Conservation (phyloP, 2,113 vertebrate species). For the Malaclemys terrapin region DNA sequence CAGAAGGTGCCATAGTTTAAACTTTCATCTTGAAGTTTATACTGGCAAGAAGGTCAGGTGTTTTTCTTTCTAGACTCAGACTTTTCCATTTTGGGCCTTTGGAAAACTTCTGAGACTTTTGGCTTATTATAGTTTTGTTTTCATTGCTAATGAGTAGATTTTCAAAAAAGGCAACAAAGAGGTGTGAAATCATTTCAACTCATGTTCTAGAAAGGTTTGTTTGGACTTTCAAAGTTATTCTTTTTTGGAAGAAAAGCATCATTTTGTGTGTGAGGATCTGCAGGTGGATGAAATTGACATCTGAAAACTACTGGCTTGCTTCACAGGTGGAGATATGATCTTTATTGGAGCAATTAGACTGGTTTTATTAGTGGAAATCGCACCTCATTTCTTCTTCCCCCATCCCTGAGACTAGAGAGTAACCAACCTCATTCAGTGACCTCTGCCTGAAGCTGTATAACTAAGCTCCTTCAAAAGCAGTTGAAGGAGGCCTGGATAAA, state of each 20-base stretch:
- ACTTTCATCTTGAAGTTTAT: slow-evolving; percentile 67
- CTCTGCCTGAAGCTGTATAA: not conserved
- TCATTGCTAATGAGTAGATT: not conserved
- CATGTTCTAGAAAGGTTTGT: not conserved
- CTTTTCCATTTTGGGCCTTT: slow-evolving; percentile 53
- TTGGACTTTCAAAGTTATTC: not conserved
- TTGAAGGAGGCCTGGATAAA: not conserved
- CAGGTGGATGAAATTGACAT: not conserved
- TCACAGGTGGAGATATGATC: not conserved
- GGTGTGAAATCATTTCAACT: slow-evolving; percentile 26
- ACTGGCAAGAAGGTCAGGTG: slow-evolving; percentile 65
- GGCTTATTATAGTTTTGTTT: slow-evolving; percentile 25
- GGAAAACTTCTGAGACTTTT: slow-evolving; percentile 39
- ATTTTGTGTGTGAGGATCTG: not conserved
- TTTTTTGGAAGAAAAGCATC: not conserved
- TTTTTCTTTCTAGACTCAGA: slow-evolving; percentile 60
- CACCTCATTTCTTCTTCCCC: not conserved
- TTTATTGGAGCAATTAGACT: not conserved
- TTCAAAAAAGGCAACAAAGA: slow-evolving; percentile 10
- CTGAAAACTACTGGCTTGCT: slow-evolving; percentile 20
- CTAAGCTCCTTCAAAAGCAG: not conserved
- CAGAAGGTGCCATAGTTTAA: slow-evolving; percentile 67
- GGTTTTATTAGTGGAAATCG: not conserved
- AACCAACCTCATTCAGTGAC: not conserved
- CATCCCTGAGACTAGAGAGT: fast-evolving